Percentiles rank a stretch among this genome's conserved stretches.
Evolutionary conservation across 2,888 invertebrate genomes (phyloP).

Genomic region (Tetrapedia diversipes): DNA sequence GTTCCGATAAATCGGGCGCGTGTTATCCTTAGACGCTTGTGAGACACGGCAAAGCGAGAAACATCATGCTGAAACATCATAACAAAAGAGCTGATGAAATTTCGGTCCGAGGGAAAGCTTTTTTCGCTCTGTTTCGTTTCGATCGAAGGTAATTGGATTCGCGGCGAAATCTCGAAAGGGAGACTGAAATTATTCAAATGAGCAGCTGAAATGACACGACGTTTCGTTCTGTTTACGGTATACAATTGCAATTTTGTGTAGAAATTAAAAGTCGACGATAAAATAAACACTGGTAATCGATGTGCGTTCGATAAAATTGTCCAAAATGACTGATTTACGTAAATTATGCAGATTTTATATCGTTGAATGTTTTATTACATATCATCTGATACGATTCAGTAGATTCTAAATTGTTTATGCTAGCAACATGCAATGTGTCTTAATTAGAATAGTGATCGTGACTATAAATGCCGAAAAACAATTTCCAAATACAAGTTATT

Average conservation of each 20-base stretch:
- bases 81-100: conserved; percentile 40
- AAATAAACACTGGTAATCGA: not conserved
- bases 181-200: conserved; percentile 11
- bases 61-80: conserved; percentile 53
- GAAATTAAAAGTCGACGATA: not conserved
- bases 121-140: not conserved
- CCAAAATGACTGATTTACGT: not conserved
- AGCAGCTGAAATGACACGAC: not conserved
- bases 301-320: not conserved
- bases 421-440: not conserved
- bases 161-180: not conserved
- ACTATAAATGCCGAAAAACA: no score
- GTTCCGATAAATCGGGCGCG: conserved; percentile 66
- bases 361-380: conserved; percentile 1
- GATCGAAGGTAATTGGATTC: conserved; percentile 7
- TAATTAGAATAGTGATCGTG: conserved; percentile 1
- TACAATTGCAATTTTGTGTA: not conserved
- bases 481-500: no score
- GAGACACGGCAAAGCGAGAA: conserved; percentile 56
- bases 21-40: conserved; percentile 67
- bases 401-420: not conserved
- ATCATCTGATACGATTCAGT: not conserved
- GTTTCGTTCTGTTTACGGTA: not conserved
- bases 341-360: not conserved
- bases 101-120: not conserved